Evolutionary conservation across 2,888 invertebrate species (phyloP), one percentile per base, ranked within the genome.

Genomic region (Trachelus iudaicus): DNA sequence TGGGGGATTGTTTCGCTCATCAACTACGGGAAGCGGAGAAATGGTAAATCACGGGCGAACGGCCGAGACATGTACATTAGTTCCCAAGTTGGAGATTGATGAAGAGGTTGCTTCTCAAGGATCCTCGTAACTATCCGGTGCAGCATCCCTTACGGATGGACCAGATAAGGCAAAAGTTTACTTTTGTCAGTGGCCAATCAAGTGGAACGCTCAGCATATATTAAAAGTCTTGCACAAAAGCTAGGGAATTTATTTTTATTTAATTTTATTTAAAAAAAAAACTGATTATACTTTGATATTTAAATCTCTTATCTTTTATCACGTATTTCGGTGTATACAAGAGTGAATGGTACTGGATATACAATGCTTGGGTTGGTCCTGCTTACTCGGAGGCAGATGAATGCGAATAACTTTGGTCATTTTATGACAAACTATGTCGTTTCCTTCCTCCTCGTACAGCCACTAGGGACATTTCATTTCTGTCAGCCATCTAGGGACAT

Each of bases 381-480:
- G 30, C 11, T 30, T n/a, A 69, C 12, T 69, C 69, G 69, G 69
- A 30, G 69, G 15, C 13, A 40, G 15, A 15, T 4, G 40, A 40
- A 40, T 15, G 40, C 11, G 73, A 37, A 76, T 76, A 76, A 76
- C 76, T 76, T 76, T 76, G 69, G 34, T 40, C 11, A 76, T 76
- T 76, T 76, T 35, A 69, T 13, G 71, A 11, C 76, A 73, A 73
- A 76, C 73, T 69, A 40, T 33, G 31, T 73, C 30, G 73, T 73
- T 73, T 73, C 76, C 37, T 40, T 40, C 1, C 40, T 40, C 4
- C 4, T 40, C 4, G 40, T 4, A 40, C 6, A 15, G 4, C 30
- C 4, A 69, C 30, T n/a, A 69, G 69, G 34, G 35, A 68, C 33
- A 75, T 75, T 34, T 69, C 73, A 73, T 76, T 76, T 33, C 12